Conservation (phyloP, 2,888 invertebrate species). For the Cecidostiba fungosa region DNA sequence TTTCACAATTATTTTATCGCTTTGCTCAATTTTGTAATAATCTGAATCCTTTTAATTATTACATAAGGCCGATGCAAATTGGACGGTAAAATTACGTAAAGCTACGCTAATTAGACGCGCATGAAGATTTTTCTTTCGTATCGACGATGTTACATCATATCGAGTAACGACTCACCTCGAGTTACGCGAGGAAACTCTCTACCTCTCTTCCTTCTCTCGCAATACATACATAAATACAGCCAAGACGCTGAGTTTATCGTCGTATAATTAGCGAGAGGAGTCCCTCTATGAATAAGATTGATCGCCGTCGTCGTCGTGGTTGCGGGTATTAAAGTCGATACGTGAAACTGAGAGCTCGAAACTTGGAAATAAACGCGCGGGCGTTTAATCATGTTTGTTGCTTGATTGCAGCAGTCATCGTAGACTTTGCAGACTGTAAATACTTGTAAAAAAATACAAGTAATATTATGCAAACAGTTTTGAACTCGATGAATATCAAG, state of each 20-base stretch:
- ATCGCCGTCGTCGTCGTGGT: not conserved
- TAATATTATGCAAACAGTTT: too few relatives aligned
- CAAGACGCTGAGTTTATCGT: not conserved
- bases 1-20: not conserved
- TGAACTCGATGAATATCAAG: too few relatives aligned
- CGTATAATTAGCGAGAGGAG: constrained; percentile 5
- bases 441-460: not conserved
- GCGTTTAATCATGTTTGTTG: not conserved
- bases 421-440: not conserved
- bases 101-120: not conserved
- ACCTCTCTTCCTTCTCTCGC: not conserved
- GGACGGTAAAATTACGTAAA: not conserved
- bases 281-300: not conserved
- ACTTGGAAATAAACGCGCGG: not conserved
- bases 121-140: not conserved
- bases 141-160: not conserved
- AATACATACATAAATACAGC: not conserved
- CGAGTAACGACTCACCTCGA: not conserved
- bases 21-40: not conserved
- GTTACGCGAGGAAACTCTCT: not conserved
- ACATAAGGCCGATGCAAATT: too few relatives aligned
- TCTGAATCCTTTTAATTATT: too few relatives aligned
- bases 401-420: too few relatives aligned
- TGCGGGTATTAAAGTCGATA: not conserved
- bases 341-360: not conserved